Conservation (phyloP, 1,140 invertebrate genomes). For the Cotesia chilonis region DNA sequence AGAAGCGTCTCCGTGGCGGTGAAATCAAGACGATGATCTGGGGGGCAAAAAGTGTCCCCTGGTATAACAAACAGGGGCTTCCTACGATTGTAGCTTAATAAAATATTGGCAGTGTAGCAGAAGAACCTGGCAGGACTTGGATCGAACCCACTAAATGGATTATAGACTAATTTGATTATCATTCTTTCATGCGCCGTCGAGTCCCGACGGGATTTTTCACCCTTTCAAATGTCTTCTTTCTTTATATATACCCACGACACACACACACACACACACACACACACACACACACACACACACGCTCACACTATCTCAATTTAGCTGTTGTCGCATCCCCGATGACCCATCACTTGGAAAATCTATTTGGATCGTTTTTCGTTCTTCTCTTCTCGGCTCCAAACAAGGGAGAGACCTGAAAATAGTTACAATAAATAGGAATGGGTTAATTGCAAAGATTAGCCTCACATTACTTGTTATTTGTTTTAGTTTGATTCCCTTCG, state of each 20-base stretch:
- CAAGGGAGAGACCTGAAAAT: neutral
- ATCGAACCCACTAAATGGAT: conserved; percentile 55
- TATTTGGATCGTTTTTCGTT: neutral
- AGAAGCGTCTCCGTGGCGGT: neutral
- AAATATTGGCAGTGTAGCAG: conserved; percentile 45
- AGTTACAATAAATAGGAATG: neutral
- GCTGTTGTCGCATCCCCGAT: conserved; percentile 5
- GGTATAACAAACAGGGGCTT: conserved; percentile 43
- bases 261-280: neutral
- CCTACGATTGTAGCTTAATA: conserved; percentile 56
- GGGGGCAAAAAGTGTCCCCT: conserved; percentile 19
- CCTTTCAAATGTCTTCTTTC: conserved; percentile 28
- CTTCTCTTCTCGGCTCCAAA: neutral
- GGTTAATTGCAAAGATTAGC: conserved; percentile 8
- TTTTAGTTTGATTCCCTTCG: too few species aligned
- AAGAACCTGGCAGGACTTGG: too few species aligned
- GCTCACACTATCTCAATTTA: conserved; percentile 1
- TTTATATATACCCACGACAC: conserved; percentile 19
- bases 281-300: too few species aligned
- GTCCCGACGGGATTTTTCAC: conserved; percentile 41
- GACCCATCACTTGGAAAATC: conserved; percentile 17
- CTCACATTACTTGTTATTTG: neutral
- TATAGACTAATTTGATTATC: conserved; percentile 59
- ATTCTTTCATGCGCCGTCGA: conserved; percentile 45
- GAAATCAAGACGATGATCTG: conserved; percentile 33